A percentile compares a stretch with the other conserved stretches of the same genome.
These are phyloP conservation scores for Ibidorhyncha struthersii DNA, from an alignment of 2,113 vertebrate species.

Conservation along the genomic window DNA sequence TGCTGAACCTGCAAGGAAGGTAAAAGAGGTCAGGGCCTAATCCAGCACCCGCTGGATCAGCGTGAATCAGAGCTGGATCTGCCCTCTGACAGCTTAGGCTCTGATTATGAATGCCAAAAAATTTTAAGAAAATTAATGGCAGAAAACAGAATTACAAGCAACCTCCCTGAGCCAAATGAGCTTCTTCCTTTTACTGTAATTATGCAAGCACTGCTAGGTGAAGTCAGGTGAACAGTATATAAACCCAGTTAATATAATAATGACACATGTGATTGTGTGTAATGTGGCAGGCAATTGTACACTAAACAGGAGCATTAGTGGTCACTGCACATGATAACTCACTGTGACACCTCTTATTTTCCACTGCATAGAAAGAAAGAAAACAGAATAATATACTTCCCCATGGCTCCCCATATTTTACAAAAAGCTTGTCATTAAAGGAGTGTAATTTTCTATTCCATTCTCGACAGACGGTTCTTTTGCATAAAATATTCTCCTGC, in stretches of 20 bases:
- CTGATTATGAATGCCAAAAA: neutral
- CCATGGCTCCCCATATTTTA: slow-evolving; percentile 55
- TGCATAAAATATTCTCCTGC: slow-evolving; percentile 58
- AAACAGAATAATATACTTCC: slow-evolving; percentile 36
- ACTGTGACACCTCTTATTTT: slow-evolving; percentile 65
- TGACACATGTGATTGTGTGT: slow-evolving; percentile 13
- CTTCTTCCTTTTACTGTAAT: neutral
- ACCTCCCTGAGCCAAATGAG: neutral
- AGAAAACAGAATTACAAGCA: neutral
- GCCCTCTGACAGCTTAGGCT: neutral
- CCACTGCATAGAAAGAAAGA: slow-evolving; percentile 42
- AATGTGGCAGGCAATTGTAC: slow-evolving; percentile 48
- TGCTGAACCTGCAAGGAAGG: neutral
- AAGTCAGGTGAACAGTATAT: slow-evolving; percentile 42
- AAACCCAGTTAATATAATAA: slow-evolving; percentile 48
- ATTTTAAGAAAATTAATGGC: neutral
- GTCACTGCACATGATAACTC: slow-evolving; percentile 68
- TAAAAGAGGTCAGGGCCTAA: neutral
- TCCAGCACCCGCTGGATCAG: neutral
- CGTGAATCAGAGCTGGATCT: neutral
- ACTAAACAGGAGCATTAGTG: slow-evolving; percentile 45
- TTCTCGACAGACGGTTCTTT: slow-evolving; percentile 37
- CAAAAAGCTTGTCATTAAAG: slow-evolving; percentile 31
- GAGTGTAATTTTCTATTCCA: slow-evolving; percentile 52
- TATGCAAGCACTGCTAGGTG: slow-evolving; percentile 6